Evolutionary conservation across 1,140 invertebrate species (phyloP), one percentile per base, ranked within the genome.

Genomic region (Pseudobourletiella spinata): DNA sequence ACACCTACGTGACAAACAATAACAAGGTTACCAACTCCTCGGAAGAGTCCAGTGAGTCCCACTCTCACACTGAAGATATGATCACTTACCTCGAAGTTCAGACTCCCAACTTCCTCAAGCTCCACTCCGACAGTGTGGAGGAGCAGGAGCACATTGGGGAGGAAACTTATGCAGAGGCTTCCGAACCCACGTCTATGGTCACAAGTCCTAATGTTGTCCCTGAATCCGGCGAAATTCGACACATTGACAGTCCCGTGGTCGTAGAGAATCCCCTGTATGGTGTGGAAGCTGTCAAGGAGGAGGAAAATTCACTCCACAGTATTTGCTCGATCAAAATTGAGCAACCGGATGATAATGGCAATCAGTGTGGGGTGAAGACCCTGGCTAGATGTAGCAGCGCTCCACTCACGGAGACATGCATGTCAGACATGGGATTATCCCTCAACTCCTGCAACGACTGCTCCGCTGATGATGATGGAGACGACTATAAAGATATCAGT

Each of bases 221-320:
- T 48, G 61, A 60, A n/a, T 46, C 63, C 2, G 64, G 59, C 16
- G 67, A 66, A 59, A 69, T 69, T 51, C 61, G 64, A 0, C 62
- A 64, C 51, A 66, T 69, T 30, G 67, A 66, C 35, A 64, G 61
- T 52, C 64, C 67, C 1, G 16, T 62, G 20, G 29, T 62, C 2
- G 57, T 70, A 0, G 61, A 67, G 18, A 66, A 69, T 44, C 67
- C 67, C 18, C 32, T 69, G 16, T 69, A 69, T 28, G 64, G 67
- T 8, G n/a, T 68, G 1, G 22, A 64, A 43, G n/a, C 51, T 35
- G 54, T 14, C 22, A 42, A 60, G 1, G 52, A 60, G 29, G 39
- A 59, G 2, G 2, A 50, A 14, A 61, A 48, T 48, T 11, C 46
- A 8, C n/a, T 39, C 32, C 32, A 39, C 46, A 48, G 22, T 25